Base-by-base conservation (phyloP, 1,140 invertebrate genomes). In the Sitobion miscanthi region DNA sequence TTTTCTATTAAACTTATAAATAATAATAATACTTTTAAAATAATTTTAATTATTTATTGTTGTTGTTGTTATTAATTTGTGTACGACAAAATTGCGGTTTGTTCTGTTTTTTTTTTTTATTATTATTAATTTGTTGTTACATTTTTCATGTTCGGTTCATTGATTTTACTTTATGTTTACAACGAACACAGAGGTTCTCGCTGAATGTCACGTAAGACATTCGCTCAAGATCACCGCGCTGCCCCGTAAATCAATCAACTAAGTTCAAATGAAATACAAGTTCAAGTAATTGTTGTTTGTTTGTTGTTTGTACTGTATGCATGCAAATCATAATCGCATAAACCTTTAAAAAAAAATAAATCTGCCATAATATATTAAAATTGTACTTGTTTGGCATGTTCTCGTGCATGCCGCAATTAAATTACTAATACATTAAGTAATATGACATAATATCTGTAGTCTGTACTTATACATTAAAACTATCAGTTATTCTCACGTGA, bases 241-340 rank as follows among this genome's bases (percentile, higher is more conserved):
- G 77, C 42, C 20, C 25, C 47, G n/a, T 49, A 35, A 47, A 83
- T 92, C 69, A 83, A 77, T 82, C 69, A 21, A 91, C 42, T 45
- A 20, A 91, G 62, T 85, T 35, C 91, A 92, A 92, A 92, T 92
- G 91, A 92, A 92, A 92, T 92, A 92, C 77, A 92, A 92, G 49
- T 92, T 92, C 91, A 92, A 92, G 91, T 92, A 92, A 92, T 82
- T 47, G 35, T n/a, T 77, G 25, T 91, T 69, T 49, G 25, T 91
- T 69, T 47, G 85, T 20, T 20, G 85, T 20, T 20, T 88, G 42
- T 42, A 91, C 35, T 77, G 17, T n/a, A 52, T 82, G 91, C 91
- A 92, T 83, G 91, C 25, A 88, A 49, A 88, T 52, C 47, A 52
- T 88, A 88, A 86, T 30, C 86, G 38, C 14, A n/a, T 88, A n/a